A percentile compares a stretch with the other conserved stretches of the same genome.
Conservation (phyloP, 2,797 vertebrate genomes). For the Eulemur coronatus region DNA sequence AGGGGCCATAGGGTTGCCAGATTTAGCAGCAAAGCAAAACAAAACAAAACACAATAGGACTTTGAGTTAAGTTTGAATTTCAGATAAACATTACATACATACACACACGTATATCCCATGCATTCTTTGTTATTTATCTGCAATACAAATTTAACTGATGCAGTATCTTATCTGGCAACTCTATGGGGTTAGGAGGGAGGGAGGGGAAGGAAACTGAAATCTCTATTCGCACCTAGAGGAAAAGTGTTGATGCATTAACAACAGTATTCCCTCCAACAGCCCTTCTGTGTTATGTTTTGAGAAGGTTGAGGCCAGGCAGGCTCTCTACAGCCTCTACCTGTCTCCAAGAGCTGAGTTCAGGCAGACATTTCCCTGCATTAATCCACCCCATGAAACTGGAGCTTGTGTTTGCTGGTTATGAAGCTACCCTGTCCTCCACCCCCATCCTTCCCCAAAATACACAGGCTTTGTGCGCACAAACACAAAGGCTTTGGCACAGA, state of each 20-base stretch:
- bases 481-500: slow-evolving; percentile 27
- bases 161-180: not conserved
- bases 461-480: not conserved
- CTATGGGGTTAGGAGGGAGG: not conserved
- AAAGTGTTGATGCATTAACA: not conserved
- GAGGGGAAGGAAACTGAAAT: not conserved
- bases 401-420: slow-evolving; percentile 33
- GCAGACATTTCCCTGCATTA: not conserved
- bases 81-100: not conserved
- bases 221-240: not conserved
- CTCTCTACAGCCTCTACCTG: slow-evolving; percentile 15
- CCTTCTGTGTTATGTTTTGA: not conserved
- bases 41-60: not conserved
- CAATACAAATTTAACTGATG: not conserved
- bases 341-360: not conserved
- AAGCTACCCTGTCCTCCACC: not conserved
- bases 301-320: not conserved
- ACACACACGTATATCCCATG: not conserved
- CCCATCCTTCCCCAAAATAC: not conserved
- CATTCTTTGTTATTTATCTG: slow-evolving; percentile 9
- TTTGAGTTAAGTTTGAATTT: slow-evolving; percentile 39
- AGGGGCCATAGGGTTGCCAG: not conserved
- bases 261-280: not conserved
- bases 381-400: slow-evolving; percentile 32
- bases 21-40: not conserved